These are phyloP conservation scores for Diplodus puntazzo DNA, from an alignment of 2,797 vertebrate species.

Conservation along the genomic window DNA sequence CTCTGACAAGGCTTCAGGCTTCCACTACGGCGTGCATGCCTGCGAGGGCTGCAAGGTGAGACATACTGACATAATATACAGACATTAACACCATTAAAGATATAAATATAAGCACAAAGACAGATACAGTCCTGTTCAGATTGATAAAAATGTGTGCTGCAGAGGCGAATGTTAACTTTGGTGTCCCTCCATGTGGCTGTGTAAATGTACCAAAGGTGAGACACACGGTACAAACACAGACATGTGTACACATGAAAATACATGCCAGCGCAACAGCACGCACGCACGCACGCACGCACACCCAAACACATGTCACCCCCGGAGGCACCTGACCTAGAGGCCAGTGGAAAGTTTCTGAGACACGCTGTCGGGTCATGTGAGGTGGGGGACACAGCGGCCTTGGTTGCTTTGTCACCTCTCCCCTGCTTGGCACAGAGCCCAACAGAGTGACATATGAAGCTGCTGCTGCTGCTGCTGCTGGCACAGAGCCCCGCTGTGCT, in stretches of 20 bases:
- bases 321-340: constrained; percentile 55
- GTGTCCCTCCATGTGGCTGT: not conserved
- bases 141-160: not conserved
- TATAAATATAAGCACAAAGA: not conserved
- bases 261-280: not conserved
- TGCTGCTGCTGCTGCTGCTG: constrained; percentile 11
- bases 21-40: constrained; percentile 98
- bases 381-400: constrained; percentile 55
- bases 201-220: constrained; percentile 22
- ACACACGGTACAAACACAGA: constrained; percentile 1
- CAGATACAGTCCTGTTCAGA: not conserved
- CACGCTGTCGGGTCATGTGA: constrained; percentile 65
- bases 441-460: constrained; percentile 24
- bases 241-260: not conserved
- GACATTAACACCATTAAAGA: not conserved
- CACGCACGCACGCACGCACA: not conserved
- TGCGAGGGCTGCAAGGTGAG: constrained; percentile 98
- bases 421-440: constrained; percentile 61
- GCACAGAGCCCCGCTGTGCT: not conserved
- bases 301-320: constrained; percentile 26
- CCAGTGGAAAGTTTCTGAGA: constrained; percentile 74
- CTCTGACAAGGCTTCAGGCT: constrained; percentile 96
- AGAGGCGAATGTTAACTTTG: not conserved
- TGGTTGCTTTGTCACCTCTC: constrained; percentile 60
- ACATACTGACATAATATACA: not conserved